Base-by-base conservation (phyloP, 2,888 invertebrate species). In the Lymantria monacha region DNA sequence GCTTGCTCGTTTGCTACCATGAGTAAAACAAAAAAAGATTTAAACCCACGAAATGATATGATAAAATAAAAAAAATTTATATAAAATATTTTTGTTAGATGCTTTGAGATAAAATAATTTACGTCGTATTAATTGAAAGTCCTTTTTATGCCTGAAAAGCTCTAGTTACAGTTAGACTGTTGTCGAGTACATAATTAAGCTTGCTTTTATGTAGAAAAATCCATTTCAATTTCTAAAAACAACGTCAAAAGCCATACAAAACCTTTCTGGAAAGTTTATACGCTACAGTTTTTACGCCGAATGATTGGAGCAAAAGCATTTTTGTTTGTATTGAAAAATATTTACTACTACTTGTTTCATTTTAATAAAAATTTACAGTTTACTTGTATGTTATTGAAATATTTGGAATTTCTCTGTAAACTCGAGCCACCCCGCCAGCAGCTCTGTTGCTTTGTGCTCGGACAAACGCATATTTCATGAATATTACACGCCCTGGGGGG, bases 391-490 rank as follows among this genome's bases (percentile, higher is more conserved):
- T 62, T 79, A 85, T 83, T 80, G 80, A 78, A 85, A 84, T 83
- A 79, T 81, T 81, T 74, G 66, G 66, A 74, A 82, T 80, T 72
- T 74, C 71, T 61, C 68, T 54, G 55, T 63, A 66, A 70, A 65
- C 59, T 69, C 66, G 63, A 57, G 51, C 58, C 52, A 41, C 13
- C 9, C 3, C 2, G 55, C 60, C 56, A 44, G 60, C 59, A 64
- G 64, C 72, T 62, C 61, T 73, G 74, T 74, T 78, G 74, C 78
- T 79, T 80, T 81, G 76, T 80, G 71, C 68, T 69, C 69, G 70
- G 69, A 70, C 73, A 72, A 72, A 75, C 75, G 74, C 74, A 79
- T 79, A 80, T 78, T 80, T 79, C 72, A 76, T 65, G 66, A 67
- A 75, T 76, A 76, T 78, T 79, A 76, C 71, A 63, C 65, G 64